Base-by-base conservation (phyloP, 2,888 invertebrate genomes). In the Galerucella nymphaeae region DNA sequence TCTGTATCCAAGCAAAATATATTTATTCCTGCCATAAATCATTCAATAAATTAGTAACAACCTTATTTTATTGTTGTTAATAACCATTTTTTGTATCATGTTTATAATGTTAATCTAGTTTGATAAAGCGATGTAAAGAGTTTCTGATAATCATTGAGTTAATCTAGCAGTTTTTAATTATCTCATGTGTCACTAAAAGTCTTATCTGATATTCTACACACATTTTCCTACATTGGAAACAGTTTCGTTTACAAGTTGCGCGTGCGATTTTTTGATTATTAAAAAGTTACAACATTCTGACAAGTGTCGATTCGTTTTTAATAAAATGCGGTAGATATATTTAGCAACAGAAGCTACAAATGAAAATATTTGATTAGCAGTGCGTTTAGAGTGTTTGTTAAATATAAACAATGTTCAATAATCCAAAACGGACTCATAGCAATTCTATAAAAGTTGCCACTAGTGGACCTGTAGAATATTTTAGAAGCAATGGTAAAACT, bases 401-500 rank as follows among this genome's bases (percentile, higher is more conserved):
- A 53, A 53, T 53, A 53, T 18, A 50, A 16, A n/a, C 53, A 53
- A 53, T 53, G 53, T 53, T 53, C 16, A 53, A 53, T 53, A 18
- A 53, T 53, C 53, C 53, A 16, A 18, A 16, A 53, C 53, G 11
- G 18, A 16, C 18, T 10, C 53, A 53, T 16, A 53, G 16, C 11
- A 10, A 53, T 16, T 53, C 53, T 2, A 53, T 53, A 18, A 53
- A 59, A n/a, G 59, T 38, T 14, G 59, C 30, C 38, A 59, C 30
- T 9, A 18, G 16, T 62, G 63, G 62, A 18, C 55, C 45, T n/a
- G 42, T n/a, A 41, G 68, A 72, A 14, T 72, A 55, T 41, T 63
- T 68, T 57, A 68, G 63, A 41, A 72, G 53, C n/a, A 72, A 68
- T 62, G 62, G 68, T 45, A 48, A 72, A 68, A 68, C 48, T 64